Evolutionary conservation across 2,797 vertebrate genomes (phyloP).

Genomic region (Peromyscus aztecus): DNA sequence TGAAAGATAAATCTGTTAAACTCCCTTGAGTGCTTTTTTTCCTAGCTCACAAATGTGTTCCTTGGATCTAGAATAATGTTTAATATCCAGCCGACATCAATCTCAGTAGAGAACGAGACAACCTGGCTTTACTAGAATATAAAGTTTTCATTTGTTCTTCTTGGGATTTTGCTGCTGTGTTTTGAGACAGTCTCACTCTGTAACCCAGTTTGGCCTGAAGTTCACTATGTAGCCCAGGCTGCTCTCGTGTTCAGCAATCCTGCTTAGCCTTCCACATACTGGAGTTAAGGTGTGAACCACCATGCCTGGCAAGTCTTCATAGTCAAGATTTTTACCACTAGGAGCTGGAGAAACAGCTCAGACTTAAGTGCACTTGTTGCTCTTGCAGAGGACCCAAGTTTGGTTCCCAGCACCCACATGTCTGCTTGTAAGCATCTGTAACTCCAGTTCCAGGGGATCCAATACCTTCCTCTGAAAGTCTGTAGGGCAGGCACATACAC

Average conservation of each 20-base stretch:
- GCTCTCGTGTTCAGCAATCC: background rate
- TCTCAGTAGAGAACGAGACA: slow-evolving; percentile 3
- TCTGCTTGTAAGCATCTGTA: background rate
- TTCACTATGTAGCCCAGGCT: background rate
- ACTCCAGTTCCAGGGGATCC: background rate
- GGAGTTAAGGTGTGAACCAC: background rate
- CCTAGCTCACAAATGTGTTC: slow-evolving; percentile 49
- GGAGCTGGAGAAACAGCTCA: slow-evolving; percentile 3
- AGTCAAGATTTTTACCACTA: slow-evolving; percentile 57
- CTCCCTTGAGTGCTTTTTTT: slow-evolving; percentile 67
- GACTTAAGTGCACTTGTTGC: background rate
- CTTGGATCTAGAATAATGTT: slow-evolving; percentile 63
- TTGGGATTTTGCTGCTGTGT: background rate
- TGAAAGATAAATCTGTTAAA: slow-evolving; percentile 69
- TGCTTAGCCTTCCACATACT: background rate
- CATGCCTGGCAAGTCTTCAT: background rate
- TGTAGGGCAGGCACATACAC: background rate
- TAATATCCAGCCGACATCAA: slow-evolving; percentile 50
- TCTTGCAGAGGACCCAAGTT: background rate
- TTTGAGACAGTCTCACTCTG: background rate
- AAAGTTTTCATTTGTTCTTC: slow-evolving; percentile 49
- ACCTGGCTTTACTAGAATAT: slow-evolving; percentile 20
- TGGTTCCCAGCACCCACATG: background rate
- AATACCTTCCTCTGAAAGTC: background rate
- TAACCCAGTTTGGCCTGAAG: no score